These are phyloP conservation scores for Hypena proboscidalis DNA, from an alignment of 2,888 invertebrate genomes.

Conservation along the genomic window DNA sequence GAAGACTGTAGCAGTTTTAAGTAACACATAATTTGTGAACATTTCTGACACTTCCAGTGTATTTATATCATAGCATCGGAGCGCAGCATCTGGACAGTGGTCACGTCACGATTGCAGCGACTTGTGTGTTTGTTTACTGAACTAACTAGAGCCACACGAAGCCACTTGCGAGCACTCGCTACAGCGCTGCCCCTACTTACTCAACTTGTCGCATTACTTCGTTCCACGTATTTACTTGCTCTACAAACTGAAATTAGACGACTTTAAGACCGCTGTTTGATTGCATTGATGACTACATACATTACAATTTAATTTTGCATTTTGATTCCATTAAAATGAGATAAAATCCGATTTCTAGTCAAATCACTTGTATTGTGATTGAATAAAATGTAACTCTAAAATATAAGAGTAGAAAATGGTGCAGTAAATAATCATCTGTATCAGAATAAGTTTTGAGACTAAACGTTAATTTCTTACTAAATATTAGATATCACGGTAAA, in stretches of 20 bases:
- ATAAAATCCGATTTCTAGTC: no score
- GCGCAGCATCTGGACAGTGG: conserved; percentile 63
- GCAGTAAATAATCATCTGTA: no score
- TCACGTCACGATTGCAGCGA: conserved; percentile 64
- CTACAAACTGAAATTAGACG: conserved; percentile 35
- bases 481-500: no score
- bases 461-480: no score
- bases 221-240: conserved; percentile 36
- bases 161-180: conserved; percentile 45
- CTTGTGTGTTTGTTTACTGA: conserved; percentile 68
- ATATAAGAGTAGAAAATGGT: no score
- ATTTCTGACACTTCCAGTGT: conserved; percentile 31
- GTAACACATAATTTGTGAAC: no score
- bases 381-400: no score
- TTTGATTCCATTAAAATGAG: no score
- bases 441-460: no score
- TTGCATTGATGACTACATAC: no score
- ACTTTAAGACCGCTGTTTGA: conserved; percentile 2
- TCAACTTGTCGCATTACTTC: conserved; percentile 39
- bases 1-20: no score
- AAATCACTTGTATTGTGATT: no score
- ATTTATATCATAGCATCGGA: conserved; percentile 19
- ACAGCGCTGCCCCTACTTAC: conserved; percentile 32
- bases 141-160: conserved; percentile 56
- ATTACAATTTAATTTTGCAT: conserved; percentile 2